phyloP scores from a whole-genome alignment of 2,113 vertebrate genomes.

The Centrocercus urophasianus region DNA sequence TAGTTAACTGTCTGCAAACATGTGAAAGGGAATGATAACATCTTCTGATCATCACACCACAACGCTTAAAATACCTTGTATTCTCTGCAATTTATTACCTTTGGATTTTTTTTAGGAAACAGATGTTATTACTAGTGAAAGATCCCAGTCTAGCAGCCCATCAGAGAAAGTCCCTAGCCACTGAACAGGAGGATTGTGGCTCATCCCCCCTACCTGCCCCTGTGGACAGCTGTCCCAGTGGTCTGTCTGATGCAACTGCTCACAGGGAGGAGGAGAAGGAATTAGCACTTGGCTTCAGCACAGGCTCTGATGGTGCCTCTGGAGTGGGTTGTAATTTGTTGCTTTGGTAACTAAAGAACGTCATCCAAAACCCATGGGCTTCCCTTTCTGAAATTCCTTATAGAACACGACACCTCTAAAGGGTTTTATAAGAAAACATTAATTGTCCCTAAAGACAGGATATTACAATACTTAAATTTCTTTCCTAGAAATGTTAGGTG shows the following conservation, averaged over 20 bases:
- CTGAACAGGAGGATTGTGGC: background rate
- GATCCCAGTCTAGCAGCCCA: constrained; percentile 5
- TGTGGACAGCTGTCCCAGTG: background rate
- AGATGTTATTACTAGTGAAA: constrained; percentile 35
- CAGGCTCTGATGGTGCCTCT: background rate
- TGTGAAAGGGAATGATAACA: constrained; percentile 12
- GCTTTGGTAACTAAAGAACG: background rate
- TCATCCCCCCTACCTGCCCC: background rate
- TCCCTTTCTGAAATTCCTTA: background rate
- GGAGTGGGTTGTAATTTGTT: background rate
- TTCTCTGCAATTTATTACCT: constrained; percentile 37
- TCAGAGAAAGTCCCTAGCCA: constrained; percentile 32
- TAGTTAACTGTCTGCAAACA: constrained; percentile 37
- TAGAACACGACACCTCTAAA: background rate
- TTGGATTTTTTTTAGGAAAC: constrained; percentile 35
- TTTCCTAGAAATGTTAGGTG: background rate
- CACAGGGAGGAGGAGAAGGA: background rate
- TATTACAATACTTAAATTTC: background rate
- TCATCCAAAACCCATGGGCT: background rate
- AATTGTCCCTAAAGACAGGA: background rate
- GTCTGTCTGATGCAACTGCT: background rate
- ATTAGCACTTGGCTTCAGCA: background rate
- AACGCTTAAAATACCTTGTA: constrained; percentile 42
- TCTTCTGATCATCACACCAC: constrained; percentile 61
- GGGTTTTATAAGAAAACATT: background rate